Evolutionary conservation across 2,113 vertebrate species (phyloP), one percentile per base, ranked within the genome.

Genomic region (Zeus faber): DNA sequence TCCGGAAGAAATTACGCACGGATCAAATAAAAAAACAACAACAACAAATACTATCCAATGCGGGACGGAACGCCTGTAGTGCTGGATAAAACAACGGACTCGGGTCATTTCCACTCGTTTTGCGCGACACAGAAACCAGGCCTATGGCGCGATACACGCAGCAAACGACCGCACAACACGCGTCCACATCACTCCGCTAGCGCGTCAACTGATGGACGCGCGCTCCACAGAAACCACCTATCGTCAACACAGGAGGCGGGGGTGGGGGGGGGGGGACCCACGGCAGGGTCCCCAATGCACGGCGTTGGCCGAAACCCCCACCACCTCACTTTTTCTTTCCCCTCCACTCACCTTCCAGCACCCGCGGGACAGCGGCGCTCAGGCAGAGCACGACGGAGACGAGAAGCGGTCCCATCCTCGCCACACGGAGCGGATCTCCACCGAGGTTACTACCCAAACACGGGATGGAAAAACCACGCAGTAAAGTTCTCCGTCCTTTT

Each of bases 381-480:
- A 87, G 31, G 50, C 84, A 88, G 70, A 90, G 66, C 63, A 60
- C 79, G 73, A 89, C 47, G 76, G 75, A 77, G 40, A 87, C 69
- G 62, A 90, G 79, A 25, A 89, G 69, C 65, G 82, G 83, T 86
- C 85, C 87, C 90, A 91, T 91, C 80, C 72, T 90, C 70, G 69
- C 55, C 47, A 23, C 69, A 54, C 54, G 60, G 24, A 62, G 62
- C 73, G 27, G 70, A 73, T 51, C 63, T 76, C 80, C 78, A 82
- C 11, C 44, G 23, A 47, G 72, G 41, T 63, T 21, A 50, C 43
- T 17, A 23, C 11, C 11, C 35, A 72, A 75, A 57, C 54, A 73
- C 40, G 39, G 27, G 58, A 48, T 48, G 55, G n/a, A n/a, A n/a
- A n/a, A n/a, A n/a, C n/a, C n/a, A 66, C 9, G 66, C 48, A 9